Conservation (phyloP, 2,113 vertebrate species). For the Python bivittatus region DNA sequence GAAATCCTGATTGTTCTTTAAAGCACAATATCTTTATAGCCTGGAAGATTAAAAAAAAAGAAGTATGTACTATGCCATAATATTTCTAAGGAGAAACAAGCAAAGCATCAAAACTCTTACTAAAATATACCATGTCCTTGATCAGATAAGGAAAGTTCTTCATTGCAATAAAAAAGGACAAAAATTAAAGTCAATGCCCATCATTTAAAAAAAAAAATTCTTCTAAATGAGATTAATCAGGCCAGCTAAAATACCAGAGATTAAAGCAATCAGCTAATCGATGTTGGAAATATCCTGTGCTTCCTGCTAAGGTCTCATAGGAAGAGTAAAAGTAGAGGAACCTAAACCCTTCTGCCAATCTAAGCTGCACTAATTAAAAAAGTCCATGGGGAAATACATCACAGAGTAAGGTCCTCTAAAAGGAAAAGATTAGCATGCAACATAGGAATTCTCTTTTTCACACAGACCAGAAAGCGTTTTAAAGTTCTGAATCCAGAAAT, state of each 20-base stretch:
- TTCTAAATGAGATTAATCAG: slow-evolving; percentile 10
- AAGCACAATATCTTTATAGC: too few species aligned
- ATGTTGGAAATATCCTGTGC: background rate
- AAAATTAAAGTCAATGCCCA: background rate
- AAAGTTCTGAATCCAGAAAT: background rate
- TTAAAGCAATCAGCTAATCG: background rate
- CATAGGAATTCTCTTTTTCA: too few species aligned
- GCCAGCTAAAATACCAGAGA: slow-evolving; percentile 16
- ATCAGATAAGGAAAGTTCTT: background rate
- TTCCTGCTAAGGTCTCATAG: background rate
- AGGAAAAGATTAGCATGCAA: too few species aligned
- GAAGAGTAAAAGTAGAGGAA: rapidly evolving
- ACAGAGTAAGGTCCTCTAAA: background rate
- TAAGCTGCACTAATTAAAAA: background rate
- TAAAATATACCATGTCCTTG: background rate
- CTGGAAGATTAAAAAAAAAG: background rate
- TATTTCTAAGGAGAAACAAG: background rate
- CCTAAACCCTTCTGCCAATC: rapidly evolving
- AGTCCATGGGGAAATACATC: background rate
- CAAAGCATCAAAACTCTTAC: background rate
- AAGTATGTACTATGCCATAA: background rate
- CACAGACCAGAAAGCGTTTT: too few species aligned
- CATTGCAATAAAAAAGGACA: background rate
- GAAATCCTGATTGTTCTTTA: too few species aligned
- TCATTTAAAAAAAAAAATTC: background rate